These are phyloP conservation scores for Dendrocopos noguchii DNA, from an alignment of 2,113 vertebrate species.

Conservation along the genomic window DNA sequence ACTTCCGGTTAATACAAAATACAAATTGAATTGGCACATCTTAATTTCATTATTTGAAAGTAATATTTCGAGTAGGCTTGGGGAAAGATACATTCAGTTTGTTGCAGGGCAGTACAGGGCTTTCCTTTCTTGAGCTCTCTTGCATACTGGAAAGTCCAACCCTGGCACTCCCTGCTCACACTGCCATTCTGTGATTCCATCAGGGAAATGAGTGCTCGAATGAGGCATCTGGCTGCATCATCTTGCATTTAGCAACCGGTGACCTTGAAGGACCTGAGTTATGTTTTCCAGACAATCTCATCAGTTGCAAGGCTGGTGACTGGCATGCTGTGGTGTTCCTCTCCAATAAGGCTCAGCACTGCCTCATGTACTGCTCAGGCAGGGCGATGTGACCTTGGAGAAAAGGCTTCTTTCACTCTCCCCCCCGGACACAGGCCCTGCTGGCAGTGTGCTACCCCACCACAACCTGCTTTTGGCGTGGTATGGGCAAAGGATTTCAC, in stretches of 20 bases:
- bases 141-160: background rate
- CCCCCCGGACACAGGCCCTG: background rate
- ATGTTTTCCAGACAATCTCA: background rate
- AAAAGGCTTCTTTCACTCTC: background rate
- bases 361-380: accelerated
- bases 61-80: background rate
- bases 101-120: background rate
- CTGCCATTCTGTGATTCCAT: background rate
- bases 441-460: background rate
- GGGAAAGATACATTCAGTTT: background rate
- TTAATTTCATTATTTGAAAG: background rate
- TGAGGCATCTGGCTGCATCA: accelerated
- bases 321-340: background rate
- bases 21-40: background rate
- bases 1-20: background rate
- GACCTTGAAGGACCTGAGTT: background rate
- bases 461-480: background rate
- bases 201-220: accelerated
- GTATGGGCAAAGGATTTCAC: background rate
- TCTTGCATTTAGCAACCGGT: background rate
- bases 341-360: accelerated
- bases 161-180: accelerated
- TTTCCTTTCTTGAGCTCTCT: background rate
- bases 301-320: background rate
- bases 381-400: background rate